Conservation (phyloP, 2,888 invertebrate genomes). For the Melinaea marsaeus region DNA sequence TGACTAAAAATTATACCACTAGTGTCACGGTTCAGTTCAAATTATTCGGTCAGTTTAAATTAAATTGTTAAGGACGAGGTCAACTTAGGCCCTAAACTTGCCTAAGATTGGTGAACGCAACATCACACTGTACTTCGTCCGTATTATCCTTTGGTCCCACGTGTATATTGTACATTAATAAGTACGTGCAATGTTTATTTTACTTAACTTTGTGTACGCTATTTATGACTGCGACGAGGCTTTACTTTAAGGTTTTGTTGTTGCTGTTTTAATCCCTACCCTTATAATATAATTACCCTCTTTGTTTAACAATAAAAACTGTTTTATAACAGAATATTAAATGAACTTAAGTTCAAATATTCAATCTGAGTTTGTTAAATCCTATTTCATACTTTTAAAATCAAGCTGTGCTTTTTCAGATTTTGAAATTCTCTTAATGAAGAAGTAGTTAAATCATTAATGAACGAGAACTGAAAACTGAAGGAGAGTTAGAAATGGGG, state of each 20-base stretch:
- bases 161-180: no score
- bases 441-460: slow-evolving; percentile 3
- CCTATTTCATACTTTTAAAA: not conserved
- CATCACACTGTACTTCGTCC: slow-evolving; percentile 33
- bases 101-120: slow-evolving; percentile 73
- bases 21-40: slow-evolving; percentile 70
- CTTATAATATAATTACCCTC: not conserved
- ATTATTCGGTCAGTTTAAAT: slow-evolving; percentile 74
- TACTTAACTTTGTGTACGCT: no score
- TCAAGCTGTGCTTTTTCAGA: not conserved
- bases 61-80: slow-evolving; percentile 70
- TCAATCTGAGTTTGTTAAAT: not conserved
- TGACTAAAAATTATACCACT: slow-evolving; percentile 65
- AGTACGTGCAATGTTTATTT: no score
- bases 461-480: slow-evolving; percentile 27
- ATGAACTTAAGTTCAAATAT: not conserved
- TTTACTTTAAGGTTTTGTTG: no score
- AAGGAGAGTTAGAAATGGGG: not conserved
- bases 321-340: not conserved
- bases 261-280: no score
- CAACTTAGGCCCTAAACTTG: slow-evolving; percentile 74
- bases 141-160: no score
- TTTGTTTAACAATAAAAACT: slow-evolving; percentile 3
- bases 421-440: not conserved
- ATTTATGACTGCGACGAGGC: no score